Conservation (phyloP, 2,888 invertebrate species). For the Caenorhabditis zanzibari region DNA sequence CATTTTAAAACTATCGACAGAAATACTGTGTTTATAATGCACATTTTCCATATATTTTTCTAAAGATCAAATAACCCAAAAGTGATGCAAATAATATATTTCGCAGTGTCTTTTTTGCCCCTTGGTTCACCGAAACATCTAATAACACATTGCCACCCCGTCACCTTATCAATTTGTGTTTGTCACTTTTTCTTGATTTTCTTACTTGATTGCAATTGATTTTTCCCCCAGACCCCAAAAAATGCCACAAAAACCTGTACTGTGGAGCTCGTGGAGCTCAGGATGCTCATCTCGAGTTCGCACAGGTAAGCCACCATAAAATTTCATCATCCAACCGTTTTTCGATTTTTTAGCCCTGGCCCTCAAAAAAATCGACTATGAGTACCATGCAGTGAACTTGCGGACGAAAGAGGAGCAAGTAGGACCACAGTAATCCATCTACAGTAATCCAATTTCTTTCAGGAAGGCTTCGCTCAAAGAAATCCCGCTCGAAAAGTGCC, state of each 20-base stretch:
- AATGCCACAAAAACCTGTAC: neutral
- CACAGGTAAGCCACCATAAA: slow-evolving; percentile 7
- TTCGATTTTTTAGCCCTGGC: slow-evolving; percentile 88
- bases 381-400: slow-evolving; percentile 84
- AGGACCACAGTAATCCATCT: neutral
- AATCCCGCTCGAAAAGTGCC: slow-evolving; percentile 97
- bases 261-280: neutral
- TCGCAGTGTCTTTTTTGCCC: no score
- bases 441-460: slow-evolving; percentile 4
- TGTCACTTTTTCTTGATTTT: no score
- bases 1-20: no score
- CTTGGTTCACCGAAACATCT: no score
- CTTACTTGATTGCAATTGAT: neutral
- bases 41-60: no score
- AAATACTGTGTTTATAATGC: no score
- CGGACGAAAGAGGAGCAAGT: slow-evolving; percentile 64
- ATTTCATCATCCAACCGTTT: no score
- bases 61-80: no score
- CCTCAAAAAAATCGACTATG: slow-evolving; percentile 95
- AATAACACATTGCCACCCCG: no score
- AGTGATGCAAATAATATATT: no score
- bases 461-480: slow-evolving; percentile 88
- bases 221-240: neutral
- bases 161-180: no score
- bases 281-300: slow-evolving; percentile 7